These are phyloP conservation scores for Acomys russatus DNA, from an alignment of 2,797 vertebrate species.

Conservation along the genomic window DNA sequence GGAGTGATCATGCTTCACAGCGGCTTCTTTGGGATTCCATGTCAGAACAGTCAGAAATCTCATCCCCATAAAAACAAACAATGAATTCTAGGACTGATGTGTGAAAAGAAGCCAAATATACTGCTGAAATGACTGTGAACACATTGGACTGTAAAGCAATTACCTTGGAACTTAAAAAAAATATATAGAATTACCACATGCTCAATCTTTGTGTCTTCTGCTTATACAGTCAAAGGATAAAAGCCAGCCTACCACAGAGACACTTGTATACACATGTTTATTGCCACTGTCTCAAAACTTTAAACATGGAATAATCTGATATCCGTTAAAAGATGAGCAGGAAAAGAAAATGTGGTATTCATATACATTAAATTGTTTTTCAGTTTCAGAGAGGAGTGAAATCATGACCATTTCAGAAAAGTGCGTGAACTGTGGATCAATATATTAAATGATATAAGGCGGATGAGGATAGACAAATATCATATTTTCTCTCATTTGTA, in stretches of 20 bases:
- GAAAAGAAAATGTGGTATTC: neutral
- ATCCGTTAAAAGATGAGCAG: neutral
- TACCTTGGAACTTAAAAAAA: neutral
- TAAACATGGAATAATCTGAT: neutral
- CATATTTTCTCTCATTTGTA: neutral
- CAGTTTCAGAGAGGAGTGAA: neutral
- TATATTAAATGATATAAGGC: neutral
- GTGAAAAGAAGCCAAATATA: neutral
- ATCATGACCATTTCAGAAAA: neutral
- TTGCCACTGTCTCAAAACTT: neutral
- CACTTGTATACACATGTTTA: neutral
- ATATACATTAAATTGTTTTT: neutral
- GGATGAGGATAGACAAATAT: neutral
- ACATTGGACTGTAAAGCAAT: neutral
- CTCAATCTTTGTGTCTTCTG: neutral
- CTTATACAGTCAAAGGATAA: neutral
- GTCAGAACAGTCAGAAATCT: neutral
- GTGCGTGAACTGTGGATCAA: neutral
- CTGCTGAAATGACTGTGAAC: neutral
- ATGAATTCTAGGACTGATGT: too few relatives aligned
- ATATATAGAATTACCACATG: neutral
- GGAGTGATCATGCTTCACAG: neutral
- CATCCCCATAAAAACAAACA: neutral
- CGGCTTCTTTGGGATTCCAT: neutral
- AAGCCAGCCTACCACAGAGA: neutral